Conservation (phyloP, 2,888 invertebrate species). For the Sericinus montela region DNA sequence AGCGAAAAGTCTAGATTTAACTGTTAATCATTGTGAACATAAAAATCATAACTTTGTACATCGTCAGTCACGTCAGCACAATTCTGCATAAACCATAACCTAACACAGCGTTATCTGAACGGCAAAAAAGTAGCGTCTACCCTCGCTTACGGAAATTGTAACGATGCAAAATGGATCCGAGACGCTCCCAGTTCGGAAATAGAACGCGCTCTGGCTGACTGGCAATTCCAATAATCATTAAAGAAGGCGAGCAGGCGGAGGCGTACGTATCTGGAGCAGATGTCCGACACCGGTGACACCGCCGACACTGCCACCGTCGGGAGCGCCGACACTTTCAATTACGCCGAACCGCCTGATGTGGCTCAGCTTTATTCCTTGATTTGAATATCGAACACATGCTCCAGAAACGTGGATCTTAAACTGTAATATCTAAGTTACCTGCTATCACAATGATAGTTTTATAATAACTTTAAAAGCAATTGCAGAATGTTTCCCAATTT, state of each 20-base stretch:
- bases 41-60: too few species aligned
- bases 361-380: conserved; percentile 45
- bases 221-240: conserved; percentile 74
- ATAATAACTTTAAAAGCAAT: too few species aligned
- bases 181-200: conserved; percentile 57
- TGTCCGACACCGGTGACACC: conserved; percentile 35
- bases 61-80: too few species aligned
- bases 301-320: conserved; percentile 21
- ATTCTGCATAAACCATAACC: too few species aligned
- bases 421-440: too few species aligned
- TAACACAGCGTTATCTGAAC: background rate
- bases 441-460: too few species aligned
- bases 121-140: background rate
- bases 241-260: conserved; percentile 48
- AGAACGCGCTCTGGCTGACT: conserved; percentile 48
- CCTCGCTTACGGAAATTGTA: conserved; percentile 7
- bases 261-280: conserved; percentile 50
- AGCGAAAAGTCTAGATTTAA: too few species aligned
- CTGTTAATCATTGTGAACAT: too few species aligned
- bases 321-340: conserved; percentile 47
- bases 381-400: conserved; percentile 52
- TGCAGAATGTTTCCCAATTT: too few species aligned
- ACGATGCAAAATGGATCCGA: conserved; percentile 30
- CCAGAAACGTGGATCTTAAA: too few species aligned
- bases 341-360: conserved; percentile 43